Evolutionary conservation across 2,113 vertebrate genomes (phyloP), one percentile per base, ranked within the genome.

Genomic region (Psammodynastes pulverulentus): DNA sequence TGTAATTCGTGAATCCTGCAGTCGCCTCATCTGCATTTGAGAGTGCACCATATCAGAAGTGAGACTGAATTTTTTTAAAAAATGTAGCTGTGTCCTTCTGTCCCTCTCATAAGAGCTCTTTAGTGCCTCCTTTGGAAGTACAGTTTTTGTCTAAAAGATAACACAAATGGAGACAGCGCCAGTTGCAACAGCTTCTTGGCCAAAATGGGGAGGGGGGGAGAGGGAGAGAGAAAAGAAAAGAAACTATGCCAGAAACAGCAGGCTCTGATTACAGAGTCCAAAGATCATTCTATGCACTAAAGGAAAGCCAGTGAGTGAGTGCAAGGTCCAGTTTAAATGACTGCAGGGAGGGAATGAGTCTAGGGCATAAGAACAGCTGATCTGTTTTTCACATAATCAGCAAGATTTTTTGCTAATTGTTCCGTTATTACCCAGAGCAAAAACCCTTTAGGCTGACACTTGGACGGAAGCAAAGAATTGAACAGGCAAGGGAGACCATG

Each of bases 281-380:
- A 98, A 98, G 98, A 97, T 98, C 97, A 96, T 94, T 88, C 90
- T 95, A 88, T 88, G 92, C 94, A 91, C 95, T 94, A 91, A 96
- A 96, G 94, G 92, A 91, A 91, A 94, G 94, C 95, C 93, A 96
- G 92, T 95, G 58, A 53, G 91, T 34, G 94, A 95, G 97, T 95
- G 92, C 97, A 97, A 97, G 96, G 97, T 97, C 95, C 97, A 96
- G 94, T 94, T 95, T 95, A 90, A 94, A 58, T 96, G 95, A 90
- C 92, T 96, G 94, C 94, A 90, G 92, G 92, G 87, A 96, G 91
- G 49, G 89, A 90, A 34, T 51, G 23, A 91, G 85, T 91, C 58
- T 49, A 45, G 84, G 43, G 86, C 88, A 89, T 87, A 24, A 89
- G 86, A 45, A 51, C 89, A 79, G 90, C 54, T 93, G 94, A 90